A percentile compares a stretch with the other conserved stretches of the same genome.
Evolutionary conservation across 2,113 vertebrate species (phyloP).

Genomic region (Speoplatyrhinus poulsoni): DNA sequence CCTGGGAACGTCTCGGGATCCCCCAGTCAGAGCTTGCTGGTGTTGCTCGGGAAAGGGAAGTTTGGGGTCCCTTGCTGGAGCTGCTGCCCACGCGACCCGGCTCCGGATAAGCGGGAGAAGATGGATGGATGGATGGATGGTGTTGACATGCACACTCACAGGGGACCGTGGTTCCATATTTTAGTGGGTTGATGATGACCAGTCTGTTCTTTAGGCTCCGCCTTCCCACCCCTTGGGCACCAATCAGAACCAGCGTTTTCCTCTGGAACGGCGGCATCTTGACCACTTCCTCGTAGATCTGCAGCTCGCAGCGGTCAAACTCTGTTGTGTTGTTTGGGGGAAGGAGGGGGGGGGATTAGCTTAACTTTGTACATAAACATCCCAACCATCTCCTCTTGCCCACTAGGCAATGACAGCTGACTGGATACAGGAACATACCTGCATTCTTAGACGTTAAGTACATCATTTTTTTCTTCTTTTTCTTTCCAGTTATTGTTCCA

Average conservation of each 20-base stretch:
- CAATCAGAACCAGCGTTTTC: constrained; percentile 95
- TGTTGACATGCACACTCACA: constrained; percentile 80
- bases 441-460: constrained; percentile 97
- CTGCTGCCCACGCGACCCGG: no score
- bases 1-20: no score
- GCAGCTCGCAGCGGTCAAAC: constrained; percentile 98
- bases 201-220: constrained; percentile 97
- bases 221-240: constrained; percentile 95
- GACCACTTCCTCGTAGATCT: constrained; percentile 96
- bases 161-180: constrained; percentile 95
- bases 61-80: no score
- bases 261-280: constrained; percentile 98
- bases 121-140: no score
- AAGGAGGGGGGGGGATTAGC: constrained; percentile 15
- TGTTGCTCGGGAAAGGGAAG: no score
- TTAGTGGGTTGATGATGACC: constrained; percentile 88
- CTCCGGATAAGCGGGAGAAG: no score
- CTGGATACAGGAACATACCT: constrained; percentile 72
- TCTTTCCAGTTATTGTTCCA: constrained; percentile 88
- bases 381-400: background rate
- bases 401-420: background rate
- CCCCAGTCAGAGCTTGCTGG: no score
- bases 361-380: background rate
- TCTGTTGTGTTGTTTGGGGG: constrained; percentile 71
- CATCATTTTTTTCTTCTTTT: constrained; percentile 99